These are phyloP conservation scores for Danaus chrysippus DNA, from an alignment of 2,888 invertebrate genomes.

Conservation along the genomic window DNA sequence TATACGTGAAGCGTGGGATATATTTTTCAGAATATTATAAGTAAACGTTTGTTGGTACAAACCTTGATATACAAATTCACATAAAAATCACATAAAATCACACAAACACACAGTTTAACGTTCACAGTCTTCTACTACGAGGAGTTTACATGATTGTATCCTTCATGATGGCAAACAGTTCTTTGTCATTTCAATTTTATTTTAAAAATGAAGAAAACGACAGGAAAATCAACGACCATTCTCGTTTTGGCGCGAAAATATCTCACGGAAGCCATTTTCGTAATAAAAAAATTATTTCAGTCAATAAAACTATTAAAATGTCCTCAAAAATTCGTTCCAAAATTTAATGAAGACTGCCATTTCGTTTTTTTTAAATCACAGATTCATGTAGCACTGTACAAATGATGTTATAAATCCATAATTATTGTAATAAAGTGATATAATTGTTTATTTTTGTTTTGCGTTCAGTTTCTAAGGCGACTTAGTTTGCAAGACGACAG, in stretches of 20 bases:
- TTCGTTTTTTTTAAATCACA: not conserved
- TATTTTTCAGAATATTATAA: not conserved
- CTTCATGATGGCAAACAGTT: constrained; percentile 37
- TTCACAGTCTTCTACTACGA: constrained; percentile 30
- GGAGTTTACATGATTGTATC: constrained; percentile 49
- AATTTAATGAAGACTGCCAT: constrained; percentile 4
- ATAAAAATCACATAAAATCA: constrained; percentile 26
- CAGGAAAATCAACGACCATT: constrained; percentile 55
- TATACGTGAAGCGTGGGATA: not conserved
- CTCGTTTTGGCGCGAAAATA: constrained; percentile 71
- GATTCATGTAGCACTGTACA: constrained; percentile 6
- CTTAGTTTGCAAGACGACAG: constrained; percentile 62
- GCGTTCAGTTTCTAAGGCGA: constrained; percentile 72
- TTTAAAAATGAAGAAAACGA: constrained; percentile 69
- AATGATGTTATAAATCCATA: constrained; percentile 15
- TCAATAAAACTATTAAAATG: constrained; percentile 5
- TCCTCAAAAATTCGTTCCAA: constrained; percentile 9
- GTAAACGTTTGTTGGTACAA: constrained; percentile 12
- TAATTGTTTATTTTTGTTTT: constrained; percentile 75
- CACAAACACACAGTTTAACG: constrained; percentile 35
- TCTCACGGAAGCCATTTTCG: constrained; percentile 59
- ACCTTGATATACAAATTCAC: constrained; percentile 31
- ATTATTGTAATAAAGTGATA: constrained; percentile 29
- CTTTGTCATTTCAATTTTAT: constrained; percentile 74
- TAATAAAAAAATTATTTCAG: constrained; percentile 26